Evolutionary conservation across 2,888 invertebrate genomes (phyloP).

Genomic region (Zaprionus obscuricornis): DNA sequence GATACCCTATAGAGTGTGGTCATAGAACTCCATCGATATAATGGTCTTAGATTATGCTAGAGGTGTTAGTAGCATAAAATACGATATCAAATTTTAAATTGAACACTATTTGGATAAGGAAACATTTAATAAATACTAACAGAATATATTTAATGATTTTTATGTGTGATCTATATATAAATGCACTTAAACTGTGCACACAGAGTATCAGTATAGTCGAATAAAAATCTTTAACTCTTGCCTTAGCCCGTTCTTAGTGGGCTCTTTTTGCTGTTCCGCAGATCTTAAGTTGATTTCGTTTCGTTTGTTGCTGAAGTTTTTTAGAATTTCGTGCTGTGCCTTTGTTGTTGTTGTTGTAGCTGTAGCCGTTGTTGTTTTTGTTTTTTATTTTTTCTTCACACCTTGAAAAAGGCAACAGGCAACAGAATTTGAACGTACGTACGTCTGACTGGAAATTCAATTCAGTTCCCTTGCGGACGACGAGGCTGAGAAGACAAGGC

Average conservation of each 20-base stretch:
- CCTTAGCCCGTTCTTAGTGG: no score
- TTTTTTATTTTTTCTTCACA: constrained; percentile 77
- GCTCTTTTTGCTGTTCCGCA: constrained; percentile 51
- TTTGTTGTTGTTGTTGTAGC: constrained; percentile 30
- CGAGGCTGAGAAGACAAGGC: constrained; percentile 26
- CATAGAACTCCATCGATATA: no score
- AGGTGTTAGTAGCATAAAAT: no score
- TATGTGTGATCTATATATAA: no score
- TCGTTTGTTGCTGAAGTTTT: constrained; percentile 59
- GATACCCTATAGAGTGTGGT: background rate
- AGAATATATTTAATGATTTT: no score
- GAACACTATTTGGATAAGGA: no score
- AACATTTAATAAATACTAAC: no score
- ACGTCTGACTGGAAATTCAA: constrained; percentile 78
- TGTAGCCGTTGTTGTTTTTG: constrained; percentile 49
- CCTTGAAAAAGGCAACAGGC: constrained; percentile 66
- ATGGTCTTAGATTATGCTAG: no score
- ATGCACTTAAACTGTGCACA: no score
- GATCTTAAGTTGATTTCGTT: constrained; percentile 72
- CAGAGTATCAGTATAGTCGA: no score
- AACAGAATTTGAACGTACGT: constrained; percentile 74
- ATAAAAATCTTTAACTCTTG: no score
- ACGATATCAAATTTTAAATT: no score
- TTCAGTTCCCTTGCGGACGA: constrained; percentile 71
- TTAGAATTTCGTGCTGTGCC: constrained; percentile 75